Conservation (phyloP, 1,140 invertebrate species). For the Hydropsyche tenuis region DNA sequence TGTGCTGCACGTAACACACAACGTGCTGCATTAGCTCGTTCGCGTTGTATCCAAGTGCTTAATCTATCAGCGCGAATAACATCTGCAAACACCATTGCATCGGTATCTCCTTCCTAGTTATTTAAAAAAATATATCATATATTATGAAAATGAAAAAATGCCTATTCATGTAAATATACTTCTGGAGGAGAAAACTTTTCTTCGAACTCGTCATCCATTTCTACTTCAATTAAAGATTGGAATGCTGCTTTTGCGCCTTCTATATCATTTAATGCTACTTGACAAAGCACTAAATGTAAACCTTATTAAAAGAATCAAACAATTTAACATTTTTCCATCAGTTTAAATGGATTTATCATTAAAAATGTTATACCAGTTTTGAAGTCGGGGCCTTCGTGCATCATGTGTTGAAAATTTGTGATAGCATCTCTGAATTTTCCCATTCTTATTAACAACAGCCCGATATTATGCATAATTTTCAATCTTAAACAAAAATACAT, state of each 20-base stretch:
- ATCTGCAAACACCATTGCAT: constrained; percentile 37
- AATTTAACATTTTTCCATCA: neutral
- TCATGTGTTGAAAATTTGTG: constrained; percentile 96
- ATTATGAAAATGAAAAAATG: constrained; percentile 26
- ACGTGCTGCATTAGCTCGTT: constrained; percentile 56
- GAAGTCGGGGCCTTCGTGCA: constrained; percentile 93
- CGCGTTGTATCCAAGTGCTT: constrained; percentile 48
- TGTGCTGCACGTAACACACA: constrained; percentile 51
- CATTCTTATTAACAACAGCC: constrained; percentile 93
- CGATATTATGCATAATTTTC: constrained; percentile 99
- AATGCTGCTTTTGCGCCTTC: constrained; percentile 96
- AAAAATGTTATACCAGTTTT: constrained; percentile 66
- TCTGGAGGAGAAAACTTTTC: constrained; percentile 33
- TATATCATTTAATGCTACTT: constrained; percentile 90
- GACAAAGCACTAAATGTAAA: constrained; percentile 91
- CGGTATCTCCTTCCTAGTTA: constrained; percentile 26
- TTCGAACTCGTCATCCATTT: constrained; percentile 76
- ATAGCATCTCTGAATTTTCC: constrained; percentile 95
- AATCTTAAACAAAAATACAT: constrained; percentile 66
- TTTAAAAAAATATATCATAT: constrained; percentile 7
- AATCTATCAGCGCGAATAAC: constrained; percentile 45
- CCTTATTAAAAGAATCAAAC: constrained; percentile 64
- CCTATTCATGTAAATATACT: neutral
- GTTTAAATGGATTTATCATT: constrained; percentile 50
- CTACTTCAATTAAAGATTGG: constrained; percentile 85